Conservation (phyloP, 2,113 vertebrate genomes). For the human region DNA sequence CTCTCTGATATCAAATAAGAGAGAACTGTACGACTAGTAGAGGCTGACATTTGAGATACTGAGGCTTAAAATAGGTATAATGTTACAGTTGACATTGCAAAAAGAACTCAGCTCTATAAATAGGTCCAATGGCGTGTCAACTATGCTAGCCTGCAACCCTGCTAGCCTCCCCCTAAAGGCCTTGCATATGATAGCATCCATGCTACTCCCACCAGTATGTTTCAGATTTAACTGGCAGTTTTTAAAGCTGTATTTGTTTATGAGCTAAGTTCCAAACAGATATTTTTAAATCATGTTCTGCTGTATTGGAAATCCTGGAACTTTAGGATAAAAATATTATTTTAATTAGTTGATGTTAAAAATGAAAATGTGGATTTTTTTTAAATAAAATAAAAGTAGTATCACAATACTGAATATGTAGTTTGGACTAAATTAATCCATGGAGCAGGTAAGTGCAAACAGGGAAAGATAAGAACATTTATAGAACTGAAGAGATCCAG, state of each 20-base stretch:
- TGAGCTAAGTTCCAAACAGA: neutral
- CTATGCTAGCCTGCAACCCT: slow-evolving; percentile 89
- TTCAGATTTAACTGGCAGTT: slow-evolving; percentile 68
- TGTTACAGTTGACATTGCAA: slow-evolving; percentile 95
- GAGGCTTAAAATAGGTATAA: slow-evolving; percentile 91
- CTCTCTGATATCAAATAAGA: slow-evolving; percentile 86
- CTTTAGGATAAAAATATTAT: neutral
- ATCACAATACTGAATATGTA: neutral
- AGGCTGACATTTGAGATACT: slow-evolving; percentile 89
- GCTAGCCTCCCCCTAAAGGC: slow-evolving; percentile 82
- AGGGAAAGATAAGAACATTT: neutral
- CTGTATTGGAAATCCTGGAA: slow-evolving; percentile 8
- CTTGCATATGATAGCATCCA: slow-evolving; percentile 80
- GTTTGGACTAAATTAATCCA: neutral
- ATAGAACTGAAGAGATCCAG: neutral
- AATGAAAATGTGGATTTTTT: neutral
- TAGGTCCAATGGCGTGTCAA: slow-evolving; percentile 88
- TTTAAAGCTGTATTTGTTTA: slow-evolving; percentile 56
- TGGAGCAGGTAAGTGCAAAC: neutral
- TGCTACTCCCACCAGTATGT: slow-evolving; percentile 50
- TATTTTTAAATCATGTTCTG: slow-evolving; percentile 54
- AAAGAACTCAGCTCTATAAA: slow-evolving; percentile 92
- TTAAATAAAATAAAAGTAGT: neutral
- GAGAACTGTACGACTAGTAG: slow-evolving; percentile 85
- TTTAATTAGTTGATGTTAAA: slow-evolving; percentile 14